Percentiles rank a stretch among this genome's conserved stretches.
phyloP scores from a whole-genome alignment of 2,113 vertebrate genomes.

The Austrofundulus limnaeus region DNA sequence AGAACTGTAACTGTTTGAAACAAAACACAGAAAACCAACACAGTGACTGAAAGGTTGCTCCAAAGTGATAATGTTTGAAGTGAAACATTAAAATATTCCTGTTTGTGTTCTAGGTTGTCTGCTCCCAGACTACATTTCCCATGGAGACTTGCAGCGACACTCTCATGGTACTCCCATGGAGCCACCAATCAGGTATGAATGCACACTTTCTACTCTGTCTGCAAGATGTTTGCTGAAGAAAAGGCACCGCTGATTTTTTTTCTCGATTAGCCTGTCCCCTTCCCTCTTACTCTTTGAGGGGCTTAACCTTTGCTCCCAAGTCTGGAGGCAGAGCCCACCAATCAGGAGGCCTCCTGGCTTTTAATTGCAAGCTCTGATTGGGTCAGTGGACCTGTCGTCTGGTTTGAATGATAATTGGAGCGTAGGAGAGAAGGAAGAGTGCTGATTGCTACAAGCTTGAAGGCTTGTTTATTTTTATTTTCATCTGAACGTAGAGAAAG shows the following conservation, averaged over 20 bases:
- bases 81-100: not conserved
- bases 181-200: conserved; percentile 63
- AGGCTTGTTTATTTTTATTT: conserved; percentile 18
- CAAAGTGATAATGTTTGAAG: not conserved
- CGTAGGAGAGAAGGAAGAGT: conserved; percentile 53
- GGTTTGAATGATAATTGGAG: conserved; percentile 60
- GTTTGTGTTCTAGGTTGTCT: conserved; percentile 1
- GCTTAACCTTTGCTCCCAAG: conserved; percentile 64
- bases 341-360: conserved; percentile 63
- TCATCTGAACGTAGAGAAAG: not conserved
- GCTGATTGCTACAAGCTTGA: conserved; percentile 49
- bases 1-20: too few relatives aligned
- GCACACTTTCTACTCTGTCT: conserved; percentile 3
- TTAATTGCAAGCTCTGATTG: conserved; percentile 63
- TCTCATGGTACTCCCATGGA: conserved; percentile 49
- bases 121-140: conserved; percentile 41
- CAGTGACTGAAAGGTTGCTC: not conserved
- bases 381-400: conserved; percentile 59
- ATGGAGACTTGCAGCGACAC: conserved; percentile 53
- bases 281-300: conserved; percentile 25
- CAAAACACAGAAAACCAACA: too few relatives aligned
- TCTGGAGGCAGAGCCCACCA: conserved; percentile 41
- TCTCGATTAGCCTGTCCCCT: conserved; percentile 12
- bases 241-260: conserved; percentile 12
- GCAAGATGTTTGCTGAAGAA: not conserved